phyloP scores from a whole-genome alignment of 2,888 invertebrate species.

The Stenichneumon culpator region DNA sequence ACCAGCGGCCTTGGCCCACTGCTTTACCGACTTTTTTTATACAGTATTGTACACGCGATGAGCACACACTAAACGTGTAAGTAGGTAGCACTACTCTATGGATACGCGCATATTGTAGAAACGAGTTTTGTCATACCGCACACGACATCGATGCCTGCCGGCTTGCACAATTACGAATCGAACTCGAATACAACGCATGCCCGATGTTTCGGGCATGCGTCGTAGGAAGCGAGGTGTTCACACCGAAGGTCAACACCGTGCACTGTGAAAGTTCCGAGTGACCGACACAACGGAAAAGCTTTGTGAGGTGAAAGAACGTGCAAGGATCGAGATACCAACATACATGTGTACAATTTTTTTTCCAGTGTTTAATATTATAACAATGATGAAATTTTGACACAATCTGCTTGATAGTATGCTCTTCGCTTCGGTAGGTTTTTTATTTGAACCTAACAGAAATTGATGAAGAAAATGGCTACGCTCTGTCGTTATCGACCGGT shows the following conservation, averaged over 20 bases:
- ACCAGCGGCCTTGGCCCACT: slow-evolving; percentile 72
- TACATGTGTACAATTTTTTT: not conserved
- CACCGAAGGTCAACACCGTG: slow-evolving; percentile 54
- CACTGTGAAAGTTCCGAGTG: slow-evolving; percentile 55
- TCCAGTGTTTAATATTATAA: not conserved
- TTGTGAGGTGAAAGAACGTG: not conserved
- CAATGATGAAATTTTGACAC: not conserved
- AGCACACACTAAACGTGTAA: slow-evolving; percentile 62
- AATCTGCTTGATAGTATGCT: too few relatives aligned
- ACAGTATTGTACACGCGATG: slow-evolving; percentile 63
- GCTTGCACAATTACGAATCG: slow-evolving; percentile 37
- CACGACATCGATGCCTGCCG: slow-evolving; percentile 34
- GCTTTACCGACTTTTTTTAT: slow-evolving; percentile 47
- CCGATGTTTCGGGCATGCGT: slow-evolving; percentile 25
- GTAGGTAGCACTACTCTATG: slow-evolving; percentile 34
- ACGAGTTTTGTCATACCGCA: slow-evolving; percentile 57
- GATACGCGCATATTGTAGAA: slow-evolving; percentile 33
- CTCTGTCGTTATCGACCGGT: too few relatives aligned
- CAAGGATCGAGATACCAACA: not conserved
- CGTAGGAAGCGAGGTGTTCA: slow-evolving; percentile 43
- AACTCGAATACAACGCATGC: slow-evolving; percentile 20
- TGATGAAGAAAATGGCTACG: too few relatives aligned
- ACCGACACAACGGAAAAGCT: slow-evolving; percentile 26
- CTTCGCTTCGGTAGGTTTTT: too few relatives aligned
- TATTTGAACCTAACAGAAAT: too few relatives aligned